Percentiles rank a stretch among this genome's conserved stretches.
phyloP scores from a whole-genome alignment of 2,797 vertebrate species.

The Epinephelus coioides region DNA sequence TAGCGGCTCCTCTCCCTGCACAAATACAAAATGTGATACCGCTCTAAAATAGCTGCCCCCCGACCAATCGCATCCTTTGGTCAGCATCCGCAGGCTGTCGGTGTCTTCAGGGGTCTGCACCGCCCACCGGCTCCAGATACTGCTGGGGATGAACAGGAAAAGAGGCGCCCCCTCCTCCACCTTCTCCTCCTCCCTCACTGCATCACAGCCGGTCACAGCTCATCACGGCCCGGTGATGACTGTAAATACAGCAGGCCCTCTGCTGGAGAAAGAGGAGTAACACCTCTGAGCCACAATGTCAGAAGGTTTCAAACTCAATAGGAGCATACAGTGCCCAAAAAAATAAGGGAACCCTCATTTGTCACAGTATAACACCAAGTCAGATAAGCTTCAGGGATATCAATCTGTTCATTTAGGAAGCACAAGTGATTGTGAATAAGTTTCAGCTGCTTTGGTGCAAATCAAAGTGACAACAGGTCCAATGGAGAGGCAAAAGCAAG shows the following conservation, averaged over 20 bases:
- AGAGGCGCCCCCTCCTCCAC: background rate
- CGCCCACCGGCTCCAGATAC: slow-evolving; percentile 46
- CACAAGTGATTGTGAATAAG: too few relatives aligned
- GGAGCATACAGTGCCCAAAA: too few relatives aligned
- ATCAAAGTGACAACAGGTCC: too few relatives aligned
- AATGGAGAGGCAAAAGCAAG: too few relatives aligned
- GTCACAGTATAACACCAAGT: too few relatives aligned
- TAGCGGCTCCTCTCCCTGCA: background rate
- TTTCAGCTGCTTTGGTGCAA: too few relatives aligned
- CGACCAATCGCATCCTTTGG: slow-evolving; percentile 32
- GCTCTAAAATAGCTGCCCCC: background rate
- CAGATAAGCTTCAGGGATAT: too few relatives aligned
- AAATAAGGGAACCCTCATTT: too few relatives aligned
- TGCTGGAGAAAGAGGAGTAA: slow-evolving; percentile 22
- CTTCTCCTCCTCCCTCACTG: background rate
- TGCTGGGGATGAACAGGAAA: slow-evolving; percentile 6
- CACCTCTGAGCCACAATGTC: background rate
- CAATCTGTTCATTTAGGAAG: too few relatives aligned
- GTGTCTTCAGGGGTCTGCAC: slow-evolving; percentile 40
- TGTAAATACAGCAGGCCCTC: slow-evolving; percentile 38
- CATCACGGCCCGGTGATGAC: background rate
- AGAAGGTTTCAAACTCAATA: too few relatives aligned
- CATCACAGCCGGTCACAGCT: slow-evolving; percentile 31
- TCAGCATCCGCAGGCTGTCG: slow-evolving; percentile 42
- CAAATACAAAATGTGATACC: slow-evolving; percentile 1